These are phyloP conservation scores for Hymenochirus boettgeri DNA, from an alignment of 2,113 vertebrate species.

Conservation along the genomic window DNA sequence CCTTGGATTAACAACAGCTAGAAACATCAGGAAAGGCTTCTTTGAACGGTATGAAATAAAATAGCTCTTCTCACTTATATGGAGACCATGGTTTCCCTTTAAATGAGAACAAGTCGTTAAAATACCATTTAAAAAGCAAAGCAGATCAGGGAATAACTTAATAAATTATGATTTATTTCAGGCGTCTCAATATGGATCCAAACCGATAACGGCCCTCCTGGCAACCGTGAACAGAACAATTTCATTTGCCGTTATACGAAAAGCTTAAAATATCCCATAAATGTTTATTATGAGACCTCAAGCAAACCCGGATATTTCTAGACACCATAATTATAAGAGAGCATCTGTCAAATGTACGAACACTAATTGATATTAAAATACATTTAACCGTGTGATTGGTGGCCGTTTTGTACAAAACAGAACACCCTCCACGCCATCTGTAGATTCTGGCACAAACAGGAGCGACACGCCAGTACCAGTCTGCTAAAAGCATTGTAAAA, in stretches of 20 bases:
- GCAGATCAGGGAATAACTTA: too few species aligned
- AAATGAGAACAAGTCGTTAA: too few species aligned
- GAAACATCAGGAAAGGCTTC: too few species aligned
- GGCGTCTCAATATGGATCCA: neutral
- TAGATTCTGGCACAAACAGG: slow-evolving; percentile 12
- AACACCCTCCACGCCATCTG: slow-evolving; percentile 24
- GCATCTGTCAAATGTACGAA: slow-evolving; percentile 36
- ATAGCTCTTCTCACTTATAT: too few species aligned
- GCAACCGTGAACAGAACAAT: neutral
- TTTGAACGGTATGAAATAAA: too few species aligned
- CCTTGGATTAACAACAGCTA: too few species aligned
- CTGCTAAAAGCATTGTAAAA: slow-evolving; percentile 31
- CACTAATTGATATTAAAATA: slow-evolving; percentile 34
- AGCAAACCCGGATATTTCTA: slow-evolving; percentile 4
- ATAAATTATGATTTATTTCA: too few species aligned
- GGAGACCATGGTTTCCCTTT: too few species aligned
- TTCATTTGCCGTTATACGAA: neutral
- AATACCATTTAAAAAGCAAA: too few species aligned
- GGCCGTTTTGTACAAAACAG: neutral
- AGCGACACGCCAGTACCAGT: slow-evolving; percentile 5
- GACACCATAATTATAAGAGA: slow-evolving; percentile 30
- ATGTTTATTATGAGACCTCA: slow-evolving; percentile 19
- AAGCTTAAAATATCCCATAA: slow-evolving; percentile 21
- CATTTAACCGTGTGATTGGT: slow-evolving; percentile 29
- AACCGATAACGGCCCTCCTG: neutral